phyloP scores from a whole-genome alignment of 2,888 invertebrate genomes.

The Trimorus sp. region DNA sequence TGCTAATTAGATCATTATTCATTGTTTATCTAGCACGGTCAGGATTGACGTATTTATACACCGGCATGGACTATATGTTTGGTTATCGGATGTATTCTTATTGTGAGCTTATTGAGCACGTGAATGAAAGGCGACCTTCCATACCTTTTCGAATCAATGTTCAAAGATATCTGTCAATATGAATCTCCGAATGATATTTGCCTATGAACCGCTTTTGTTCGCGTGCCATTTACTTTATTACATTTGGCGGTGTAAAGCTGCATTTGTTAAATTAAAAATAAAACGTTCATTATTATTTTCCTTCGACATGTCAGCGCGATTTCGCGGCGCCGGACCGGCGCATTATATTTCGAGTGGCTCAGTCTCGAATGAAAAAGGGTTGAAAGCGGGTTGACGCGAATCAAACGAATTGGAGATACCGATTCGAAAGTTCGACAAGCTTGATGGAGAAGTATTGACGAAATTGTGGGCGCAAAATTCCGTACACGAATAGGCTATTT shows the following conservation, averaged over 20 bases:
- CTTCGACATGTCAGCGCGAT: neutral
- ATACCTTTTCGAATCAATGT: conserved; percentile 22
- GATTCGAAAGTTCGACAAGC: neutral
- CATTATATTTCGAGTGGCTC: too few species aligned
- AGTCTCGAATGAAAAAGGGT: too few species aligned
- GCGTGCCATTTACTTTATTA: conserved; percentile 38
- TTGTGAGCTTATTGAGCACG: conserved; percentile 6
- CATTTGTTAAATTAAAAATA: conserved; percentile 21
- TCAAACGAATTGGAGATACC: too few species aligned
- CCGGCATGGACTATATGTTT: conserved; percentile 1
- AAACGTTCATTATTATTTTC: neutral
- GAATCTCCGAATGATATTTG: conserved; percentile 24
- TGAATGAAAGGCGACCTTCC: conserved; percentile 24
- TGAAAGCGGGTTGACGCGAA: too few species aligned
- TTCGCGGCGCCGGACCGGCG: too few species aligned
- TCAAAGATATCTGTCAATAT: conserved; percentile 34
- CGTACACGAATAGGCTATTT: conserved; percentile 35
- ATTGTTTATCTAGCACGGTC: neutral
- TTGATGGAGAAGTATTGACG: neutral
- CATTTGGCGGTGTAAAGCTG: neutral
- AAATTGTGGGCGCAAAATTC: neutral
- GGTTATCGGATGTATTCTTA: conserved; percentile 25
- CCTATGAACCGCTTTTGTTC: conserved; percentile 10
- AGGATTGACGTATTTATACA: conserved; percentile 17
- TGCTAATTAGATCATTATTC: conserved; percentile 30